Percentiles rank a stretch among this genome's conserved stretches.
phyloP scores from a whole-genome alignment of 2,113 vertebrate species.

The Dicrurus megarhynchus region DNA sequence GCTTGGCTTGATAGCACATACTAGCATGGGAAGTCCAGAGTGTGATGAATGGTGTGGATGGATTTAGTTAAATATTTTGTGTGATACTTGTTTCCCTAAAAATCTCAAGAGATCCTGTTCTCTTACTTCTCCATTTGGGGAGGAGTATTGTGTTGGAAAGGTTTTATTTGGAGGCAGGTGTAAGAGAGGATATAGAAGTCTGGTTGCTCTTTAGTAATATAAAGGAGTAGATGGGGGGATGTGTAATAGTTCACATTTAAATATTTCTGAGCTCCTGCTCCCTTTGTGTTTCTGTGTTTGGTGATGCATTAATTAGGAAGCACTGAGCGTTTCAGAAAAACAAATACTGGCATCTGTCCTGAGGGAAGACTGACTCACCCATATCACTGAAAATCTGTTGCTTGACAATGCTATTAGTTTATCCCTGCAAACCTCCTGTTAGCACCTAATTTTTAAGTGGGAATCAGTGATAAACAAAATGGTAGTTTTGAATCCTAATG shows the following conservation, averaged over 20 bases:
- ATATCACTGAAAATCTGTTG: conserved; percentile 21
- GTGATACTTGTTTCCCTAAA: not conserved
- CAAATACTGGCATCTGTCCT: conserved; percentile 43
- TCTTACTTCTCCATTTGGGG: not conserved
- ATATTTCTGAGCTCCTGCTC: conserved; percentile 19
- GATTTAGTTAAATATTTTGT: not conserved
- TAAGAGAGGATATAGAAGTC: not conserved
- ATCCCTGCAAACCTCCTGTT: not conserved
- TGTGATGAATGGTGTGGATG: not conserved
- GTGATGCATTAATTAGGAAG: conserved; percentile 15
- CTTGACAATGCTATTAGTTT: conserved; percentile 14
- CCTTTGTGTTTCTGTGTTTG: conserved; percentile 8
- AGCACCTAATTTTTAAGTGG: not conserved
- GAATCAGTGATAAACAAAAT: not conserved
- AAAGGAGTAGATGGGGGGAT: not conserved
- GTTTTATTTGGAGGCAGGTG: not conserved
- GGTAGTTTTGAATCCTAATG: not conserved
- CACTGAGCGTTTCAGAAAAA: not conserved
- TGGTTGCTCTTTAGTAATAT: not conserved
- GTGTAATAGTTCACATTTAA: not conserved
- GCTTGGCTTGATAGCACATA: not conserved
- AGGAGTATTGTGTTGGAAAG: not conserved
- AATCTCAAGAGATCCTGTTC: not conserved
- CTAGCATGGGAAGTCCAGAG: not conserved
- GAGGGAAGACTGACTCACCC: conserved; percentile 16